Conservation (phyloP, 2,113 vertebrate species). For the mouse (Mus musculus) region GRCm39 chr3:20287001-20287500, state of each 20-base stretch:
- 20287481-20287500: not conserved
- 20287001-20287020: constrained; percentile 45
- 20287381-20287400: not conserved
- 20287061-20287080: constrained; percentile 51
- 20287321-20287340: not conserved
- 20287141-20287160: constrained; percentile 34
- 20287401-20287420: not conserved
- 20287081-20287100: constrained; percentile 62
- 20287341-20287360: not conserved
- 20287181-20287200: constrained; percentile 58
- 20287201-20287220: not conserved
- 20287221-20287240: not conserved
- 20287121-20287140: constrained; percentile 14
- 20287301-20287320: not conserved
- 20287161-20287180: constrained; percentile 49
- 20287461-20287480: not conserved
- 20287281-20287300: not conserved
- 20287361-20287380: not conserved
- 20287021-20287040: constrained; percentile 35
- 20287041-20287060: constrained; percentile 46
- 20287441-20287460: not conserved
- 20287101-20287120: constrained; percentile 68
- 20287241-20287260: not conserved
- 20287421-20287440: not conserved
- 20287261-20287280: not conserved